A percentile compares a stretch with the other conserved stretches of the same genome.
Conservation (phyloP, 1,140 invertebrate genomes). For the Temnothorax longispinosus region DNA sequence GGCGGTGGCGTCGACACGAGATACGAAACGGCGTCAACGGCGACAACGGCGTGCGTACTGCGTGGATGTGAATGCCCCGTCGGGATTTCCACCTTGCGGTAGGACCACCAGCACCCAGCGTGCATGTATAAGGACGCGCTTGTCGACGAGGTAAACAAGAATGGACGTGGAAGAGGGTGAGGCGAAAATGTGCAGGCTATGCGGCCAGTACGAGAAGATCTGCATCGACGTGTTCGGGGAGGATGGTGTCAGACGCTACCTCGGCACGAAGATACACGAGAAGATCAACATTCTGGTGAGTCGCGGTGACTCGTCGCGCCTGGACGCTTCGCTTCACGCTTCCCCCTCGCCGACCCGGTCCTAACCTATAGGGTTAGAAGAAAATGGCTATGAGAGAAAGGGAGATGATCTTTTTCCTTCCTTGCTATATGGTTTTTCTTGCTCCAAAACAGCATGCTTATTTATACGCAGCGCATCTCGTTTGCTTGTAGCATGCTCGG, state of each 20-base stretch:
- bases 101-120: conserved; percentile 61
- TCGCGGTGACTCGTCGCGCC: conserved; percentile 10
- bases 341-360: not conserved
- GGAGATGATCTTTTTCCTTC: not conserved
- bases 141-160: conserved; percentile 75
- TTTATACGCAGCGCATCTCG: not conserved
- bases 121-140: conserved; percentile 74
- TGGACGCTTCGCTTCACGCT: not conserved
- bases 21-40: not conserved
- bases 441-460: not conserved
- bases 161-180: conserved; percentile 82
- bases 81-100: conserved; percentile 63
- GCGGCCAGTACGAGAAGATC: conserved; percentile 81
- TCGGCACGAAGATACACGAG: conserved; percentile 80
- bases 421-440: not conserved
- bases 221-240: conserved; percentile 84
- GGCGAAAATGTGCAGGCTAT: conserved; percentile 81
- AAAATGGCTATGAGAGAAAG: not conserved
- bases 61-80: too few relatives aligned
- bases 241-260: conserved; percentile 79
- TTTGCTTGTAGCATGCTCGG: not conserved
- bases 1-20: too few relatives aligned
- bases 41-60: not conserved
- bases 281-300: conserved; percentile 84
- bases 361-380: not conserved